Percentiles rank a stretch among this genome's conserved stretches.
phyloP scores from a whole-genome alignment of 2,113 vertebrate species.

The Microcebus jonahi region DNA sequence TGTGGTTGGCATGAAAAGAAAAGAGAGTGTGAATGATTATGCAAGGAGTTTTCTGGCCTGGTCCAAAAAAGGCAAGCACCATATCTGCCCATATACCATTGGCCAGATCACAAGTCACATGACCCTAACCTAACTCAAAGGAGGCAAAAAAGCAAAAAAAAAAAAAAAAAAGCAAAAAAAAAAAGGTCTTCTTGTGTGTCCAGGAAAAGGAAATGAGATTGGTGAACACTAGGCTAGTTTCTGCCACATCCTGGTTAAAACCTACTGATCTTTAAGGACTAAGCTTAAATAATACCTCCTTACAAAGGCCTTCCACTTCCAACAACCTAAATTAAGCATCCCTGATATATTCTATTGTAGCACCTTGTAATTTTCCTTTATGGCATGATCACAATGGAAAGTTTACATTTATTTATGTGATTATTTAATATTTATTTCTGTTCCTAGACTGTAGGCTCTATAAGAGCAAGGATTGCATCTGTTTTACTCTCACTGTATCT shows the following conservation, averaged over 20 bases:
- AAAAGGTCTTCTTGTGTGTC: not conserved
- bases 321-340: not conserved
- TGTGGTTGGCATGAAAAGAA: not conserved
- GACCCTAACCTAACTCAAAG: constrained; percentile 21
- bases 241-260: constrained; percentile 66
- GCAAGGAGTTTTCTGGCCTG: not conserved
- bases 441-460: not conserved
- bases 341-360: not conserved
- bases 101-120: not conserved
- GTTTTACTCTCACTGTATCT: not conserved
- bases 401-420: not conserved
- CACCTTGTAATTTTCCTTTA: not conserved
- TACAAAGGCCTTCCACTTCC: not conserved
- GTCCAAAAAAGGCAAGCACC: not conserved
- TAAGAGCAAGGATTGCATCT: not conserved
- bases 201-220: constrained; percentile 75
- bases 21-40: not conserved
- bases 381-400: not conserved
- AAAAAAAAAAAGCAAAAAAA: not conserved
- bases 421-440: not conserved
- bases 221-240: constrained; percentile 25
- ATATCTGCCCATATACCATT: not conserved
- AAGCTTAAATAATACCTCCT: constrained; percentile 26
- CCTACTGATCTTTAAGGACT: constrained; percentile 53
- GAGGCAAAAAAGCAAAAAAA: not conserved